These are phyloP conservation scores for Pionites leucogaster DNA, from an alignment of 2,113 vertebrate species.

Conservation along the genomic window DNA sequence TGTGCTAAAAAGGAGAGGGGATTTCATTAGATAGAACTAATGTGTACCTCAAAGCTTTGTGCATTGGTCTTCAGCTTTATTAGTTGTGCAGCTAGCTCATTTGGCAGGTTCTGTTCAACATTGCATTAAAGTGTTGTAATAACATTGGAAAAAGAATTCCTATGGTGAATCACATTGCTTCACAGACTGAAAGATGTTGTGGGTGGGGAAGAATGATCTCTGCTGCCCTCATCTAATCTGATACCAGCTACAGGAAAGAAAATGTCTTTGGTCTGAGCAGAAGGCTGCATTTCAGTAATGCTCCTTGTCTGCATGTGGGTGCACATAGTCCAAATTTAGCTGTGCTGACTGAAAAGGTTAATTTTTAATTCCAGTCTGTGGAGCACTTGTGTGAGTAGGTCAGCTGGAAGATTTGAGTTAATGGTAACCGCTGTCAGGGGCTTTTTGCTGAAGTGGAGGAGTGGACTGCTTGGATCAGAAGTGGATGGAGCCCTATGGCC, in stretches of 20 bases:
- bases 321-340: not conserved
- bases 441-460: not conserved
- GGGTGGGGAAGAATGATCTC: not conserved
- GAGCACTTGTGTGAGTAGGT: not conserved
- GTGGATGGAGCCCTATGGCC: not conserved
- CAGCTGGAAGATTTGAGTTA: not conserved
- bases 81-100: not conserved
- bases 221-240: not conserved
- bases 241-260: not conserved
- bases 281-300: not conserved
- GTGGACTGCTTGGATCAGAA: not conserved
- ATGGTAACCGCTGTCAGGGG: not conserved
- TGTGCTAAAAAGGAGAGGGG: not conserved
- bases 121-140: not conserved
- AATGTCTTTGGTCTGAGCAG: not conserved
- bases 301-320: not conserved
- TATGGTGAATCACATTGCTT: not conserved
- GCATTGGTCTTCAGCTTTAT: not conserved
- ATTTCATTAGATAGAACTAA: not conserved
- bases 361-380: not conserved
- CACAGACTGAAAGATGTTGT: not conserved
- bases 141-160: not conserved
- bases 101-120: not conserved
- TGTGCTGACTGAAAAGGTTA: not conserved
- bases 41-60: not conserved